A percentile compares a stretch with the other conserved stretches of the same genome.
Conservation (phyloP, 1,140 invertebrate genomes). For the Orchesella cincta region DNA sequence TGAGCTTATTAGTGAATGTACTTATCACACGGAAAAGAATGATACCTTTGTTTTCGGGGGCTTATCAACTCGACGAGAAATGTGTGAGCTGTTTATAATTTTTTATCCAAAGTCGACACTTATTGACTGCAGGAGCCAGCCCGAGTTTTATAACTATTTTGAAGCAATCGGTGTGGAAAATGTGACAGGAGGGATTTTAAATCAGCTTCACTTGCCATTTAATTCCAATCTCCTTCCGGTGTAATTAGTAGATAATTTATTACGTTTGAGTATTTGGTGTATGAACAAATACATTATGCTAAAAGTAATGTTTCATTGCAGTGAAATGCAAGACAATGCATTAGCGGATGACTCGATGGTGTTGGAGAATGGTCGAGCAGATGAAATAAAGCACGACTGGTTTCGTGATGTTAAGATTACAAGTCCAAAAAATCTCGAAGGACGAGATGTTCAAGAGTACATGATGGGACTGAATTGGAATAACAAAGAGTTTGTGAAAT, state of each 20-base stretch:
- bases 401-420: background rate
- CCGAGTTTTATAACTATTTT: conserved; percentile 65
- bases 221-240: background rate
- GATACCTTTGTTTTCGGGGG: conserved; percentile 61
- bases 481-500: background rate
- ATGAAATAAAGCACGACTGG: background rate
- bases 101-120: conserved; percentile 5
- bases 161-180: conserved; percentile 68
- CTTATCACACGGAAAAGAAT: conserved; percentile 63
- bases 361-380: background rate
- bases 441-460: background rate
- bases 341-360: background rate
- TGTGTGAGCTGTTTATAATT: conserved; percentile 7
- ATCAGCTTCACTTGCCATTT: background rate
- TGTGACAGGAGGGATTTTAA: background rate
- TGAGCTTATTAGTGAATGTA: conserved; percentile 76
- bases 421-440: background rate
- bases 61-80: conserved; percentile 70
- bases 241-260: background rate
- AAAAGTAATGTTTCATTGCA: conserved; percentile 12
- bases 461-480: conserved; percentile 1
- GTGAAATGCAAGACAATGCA: background rate
- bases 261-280: conserved; percentile 8
- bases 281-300: background rate
- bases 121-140: background rate